phyloP scores from a whole-genome alignment of 2,797 vertebrate genomes.

The Malacoctenus gilli region DNA sequence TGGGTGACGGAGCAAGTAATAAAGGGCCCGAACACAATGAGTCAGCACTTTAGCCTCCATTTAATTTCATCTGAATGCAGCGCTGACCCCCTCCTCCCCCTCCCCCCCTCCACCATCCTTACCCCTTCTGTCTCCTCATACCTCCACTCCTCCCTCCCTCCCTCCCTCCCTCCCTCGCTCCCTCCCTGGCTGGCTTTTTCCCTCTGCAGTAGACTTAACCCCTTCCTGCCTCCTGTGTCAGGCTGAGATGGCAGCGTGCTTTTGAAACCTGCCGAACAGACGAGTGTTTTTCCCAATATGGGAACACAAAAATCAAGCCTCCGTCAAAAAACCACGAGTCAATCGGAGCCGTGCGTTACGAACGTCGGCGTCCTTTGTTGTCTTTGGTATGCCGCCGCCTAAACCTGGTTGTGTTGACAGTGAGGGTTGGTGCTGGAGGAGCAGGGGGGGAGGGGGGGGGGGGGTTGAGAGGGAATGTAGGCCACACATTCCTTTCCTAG shows the following conservation, averaged over 20 bases:
- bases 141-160: conserved; percentile 40
- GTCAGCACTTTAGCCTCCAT: conserved; percentile 83
- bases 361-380: conserved; percentile 62
- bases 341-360: conserved; percentile 50
- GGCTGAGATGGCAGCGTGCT: conserved; percentile 27
- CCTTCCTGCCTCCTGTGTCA: conserved; percentile 62
- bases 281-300: not conserved
- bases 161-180: no score
- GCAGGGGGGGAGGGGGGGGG: conserved; percentile 53
- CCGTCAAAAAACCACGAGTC: no score
- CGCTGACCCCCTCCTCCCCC: conserved; percentile 26
- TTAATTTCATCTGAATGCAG: conserved; percentile 80
- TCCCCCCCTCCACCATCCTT: conserved; percentile 10
- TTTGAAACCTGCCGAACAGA: conserved; percentile 33
- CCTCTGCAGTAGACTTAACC: conserved; percentile 75
- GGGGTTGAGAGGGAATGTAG: conserved; percentile 68
- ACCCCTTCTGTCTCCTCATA: conserved; percentile 49
- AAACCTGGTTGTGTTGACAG: conserved; percentile 59
- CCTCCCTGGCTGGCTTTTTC: no score
- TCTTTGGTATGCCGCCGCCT: conserved; percentile 62
- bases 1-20: conserved; percentile 81
- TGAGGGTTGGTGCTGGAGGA: conserved; percentile 45
- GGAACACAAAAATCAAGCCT: conserved; percentile 4
- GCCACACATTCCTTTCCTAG: conserved; percentile 80
- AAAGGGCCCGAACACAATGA: conserved; percentile 78